phyloP scores from a whole-genome alignment of 2,888 invertebrate genomes.

The Graphium colonna region DNA sequence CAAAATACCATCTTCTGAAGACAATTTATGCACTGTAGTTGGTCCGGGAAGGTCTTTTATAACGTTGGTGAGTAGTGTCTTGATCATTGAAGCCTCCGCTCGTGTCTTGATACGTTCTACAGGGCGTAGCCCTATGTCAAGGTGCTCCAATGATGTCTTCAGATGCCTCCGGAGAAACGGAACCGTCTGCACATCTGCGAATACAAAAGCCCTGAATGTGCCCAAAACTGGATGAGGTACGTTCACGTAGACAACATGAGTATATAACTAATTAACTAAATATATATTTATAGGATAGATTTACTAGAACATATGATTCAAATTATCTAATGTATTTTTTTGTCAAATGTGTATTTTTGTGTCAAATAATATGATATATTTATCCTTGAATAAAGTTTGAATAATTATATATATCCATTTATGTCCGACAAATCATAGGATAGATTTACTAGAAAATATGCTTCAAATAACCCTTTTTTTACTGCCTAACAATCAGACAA shows the following conservation, averaged over 20 bases:
- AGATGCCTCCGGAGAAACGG: constrained; percentile 32
- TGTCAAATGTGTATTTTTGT: too few species aligned
- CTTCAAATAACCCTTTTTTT: too few species aligned
- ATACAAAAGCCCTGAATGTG: constrained; percentile 70
- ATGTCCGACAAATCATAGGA: too few species aligned
- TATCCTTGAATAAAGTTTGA: too few species aligned
- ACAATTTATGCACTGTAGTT: constrained; percentile 84
- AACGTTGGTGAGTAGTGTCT: constrained; percentile 32
- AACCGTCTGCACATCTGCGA: constrained; percentile 43
- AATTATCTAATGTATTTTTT: too few species aligned
- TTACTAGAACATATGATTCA: too few species aligned
- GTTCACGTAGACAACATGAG: constrained; percentile 18
- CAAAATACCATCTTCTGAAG: constrained; percentile 60
- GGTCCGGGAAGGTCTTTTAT: constrained; percentile 73
- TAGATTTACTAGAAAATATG: too few species aligned
- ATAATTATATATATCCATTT: too few species aligned
- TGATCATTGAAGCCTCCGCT: constrained; percentile 43
- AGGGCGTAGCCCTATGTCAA: neutral
- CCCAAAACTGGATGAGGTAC: constrained; percentile 58
- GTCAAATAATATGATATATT: too few species aligned
- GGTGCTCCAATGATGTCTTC: constrained; percentile 36
- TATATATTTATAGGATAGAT: too few species aligned
- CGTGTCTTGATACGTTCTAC: constrained; percentile 50
- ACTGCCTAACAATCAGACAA: too few species aligned
- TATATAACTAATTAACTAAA: neutral